A percentile compares a stretch with the other conserved stretches of the same genome.
These are phyloP conservation scores for Arenaria interpres DNA, from an alignment of 2,113 vertebrate species.

Conservation along the genomic window DNA sequence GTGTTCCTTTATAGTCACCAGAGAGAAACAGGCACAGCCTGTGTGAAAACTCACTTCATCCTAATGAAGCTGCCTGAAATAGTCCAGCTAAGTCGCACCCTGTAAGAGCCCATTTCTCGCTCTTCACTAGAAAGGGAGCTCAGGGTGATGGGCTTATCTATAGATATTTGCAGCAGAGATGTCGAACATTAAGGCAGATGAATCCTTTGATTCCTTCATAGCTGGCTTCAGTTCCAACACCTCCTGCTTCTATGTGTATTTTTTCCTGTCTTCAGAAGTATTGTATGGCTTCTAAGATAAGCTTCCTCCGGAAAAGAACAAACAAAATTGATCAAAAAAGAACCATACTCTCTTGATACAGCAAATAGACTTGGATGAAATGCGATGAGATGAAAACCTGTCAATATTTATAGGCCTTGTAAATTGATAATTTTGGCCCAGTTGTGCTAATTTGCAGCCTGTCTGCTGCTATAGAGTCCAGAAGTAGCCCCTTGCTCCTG, in stretches of 20 bases:
- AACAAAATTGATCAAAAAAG: slow-evolving; percentile 44
- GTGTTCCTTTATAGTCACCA: neutral
- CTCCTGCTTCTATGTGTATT: neutral
- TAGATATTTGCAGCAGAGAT: neutral
- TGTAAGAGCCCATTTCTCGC: neutral
- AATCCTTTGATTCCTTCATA: slow-evolving; percentile 30
- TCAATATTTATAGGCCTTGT: neutral
- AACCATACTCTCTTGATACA: neutral
- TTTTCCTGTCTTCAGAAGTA: slow-evolving; percentile 1
- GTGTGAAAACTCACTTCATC: neutral
- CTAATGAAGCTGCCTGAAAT: neutral
- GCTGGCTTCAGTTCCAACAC: neutral
- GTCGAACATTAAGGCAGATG: neutral
- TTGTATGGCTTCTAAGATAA: neutral
- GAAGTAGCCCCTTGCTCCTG: neutral
- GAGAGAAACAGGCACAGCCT: neutral
- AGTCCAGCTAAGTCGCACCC: neutral
- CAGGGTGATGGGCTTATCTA: neutral
- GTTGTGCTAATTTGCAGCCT: neutral
- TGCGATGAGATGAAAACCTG: neutral
- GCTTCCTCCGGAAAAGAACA: slow-evolving; percentile 6
- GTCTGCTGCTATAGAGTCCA: neutral
- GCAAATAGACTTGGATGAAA: neutral
- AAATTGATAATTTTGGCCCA: neutral
- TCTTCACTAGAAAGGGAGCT: neutral